A percentile compares a stretch with the other conserved stretches of the same genome.
phyloP scores from a whole-genome alignment of 2,888 invertebrate genomes.

The Drosophila flavopinicola region DNA sequence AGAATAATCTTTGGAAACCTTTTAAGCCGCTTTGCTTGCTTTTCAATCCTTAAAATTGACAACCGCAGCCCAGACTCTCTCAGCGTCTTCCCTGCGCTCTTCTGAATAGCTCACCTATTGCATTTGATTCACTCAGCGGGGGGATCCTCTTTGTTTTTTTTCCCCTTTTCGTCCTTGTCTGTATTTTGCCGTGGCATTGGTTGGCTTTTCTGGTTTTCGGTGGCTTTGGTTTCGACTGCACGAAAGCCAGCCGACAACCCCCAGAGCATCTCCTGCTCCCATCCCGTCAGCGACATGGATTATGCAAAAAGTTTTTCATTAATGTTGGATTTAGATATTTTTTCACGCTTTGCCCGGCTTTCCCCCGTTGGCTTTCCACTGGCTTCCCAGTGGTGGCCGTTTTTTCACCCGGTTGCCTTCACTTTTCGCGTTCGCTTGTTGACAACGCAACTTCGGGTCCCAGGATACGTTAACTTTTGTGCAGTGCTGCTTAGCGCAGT shows the following conservation, averaged over 20 bases:
- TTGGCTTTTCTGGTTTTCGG: conserved; percentile 29
- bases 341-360: conserved; percentile 69
- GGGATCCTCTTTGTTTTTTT: conserved; percentile 26
- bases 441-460: conserved; percentile 76
- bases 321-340: conserved; percentile 82
- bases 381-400: conserved; percentile 32
- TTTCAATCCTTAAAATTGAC: conserved; percentile 45
- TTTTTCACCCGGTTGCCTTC: conserved; percentile 63
- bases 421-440: conserved; percentile 61
- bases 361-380: too few relatives aligned
- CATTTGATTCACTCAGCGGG: conserved; percentile 59
- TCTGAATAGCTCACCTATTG: conserved; percentile 45
- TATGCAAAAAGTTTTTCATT: conserved; percentile 83
- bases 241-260: background rate
- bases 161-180: too few relatives aligned
- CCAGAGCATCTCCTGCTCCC: conserved; percentile 11
- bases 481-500: conserved; percentile 48
- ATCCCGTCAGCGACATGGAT: conserved; percentile 64
- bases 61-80: conserved; percentile 27
- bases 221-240: conserved; percentile 10
- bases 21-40: conserved; percentile 70
- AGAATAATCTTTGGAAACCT: conserved; percentile 63
- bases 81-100: conserved; percentile 8
- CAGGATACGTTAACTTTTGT: conserved; percentile 79
- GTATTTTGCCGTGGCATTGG: conserved; percentile 58